Evolutionary conservation across 1,140 invertebrate genomes (phyloP).

Genomic region (Brachionus calyciflorus): DNA sequence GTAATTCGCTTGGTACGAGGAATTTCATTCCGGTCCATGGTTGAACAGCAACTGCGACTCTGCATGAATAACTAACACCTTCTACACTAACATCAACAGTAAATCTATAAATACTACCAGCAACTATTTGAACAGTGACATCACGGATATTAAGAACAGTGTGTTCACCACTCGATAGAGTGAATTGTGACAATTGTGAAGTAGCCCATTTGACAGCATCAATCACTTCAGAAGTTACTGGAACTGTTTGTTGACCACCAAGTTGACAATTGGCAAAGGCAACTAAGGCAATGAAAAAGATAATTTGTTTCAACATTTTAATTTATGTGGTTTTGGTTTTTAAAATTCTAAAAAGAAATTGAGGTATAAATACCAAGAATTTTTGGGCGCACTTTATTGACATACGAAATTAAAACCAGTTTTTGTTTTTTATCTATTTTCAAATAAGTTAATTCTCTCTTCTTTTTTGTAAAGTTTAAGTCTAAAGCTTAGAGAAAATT

Average conservation of each 20-base stretch:
- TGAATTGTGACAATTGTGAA: neutral
- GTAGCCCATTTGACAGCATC: slow-evolving; percentile 21
- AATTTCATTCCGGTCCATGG: neutral
- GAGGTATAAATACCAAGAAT: no score
- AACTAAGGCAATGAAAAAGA: neutral
- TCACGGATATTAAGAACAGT: neutral
- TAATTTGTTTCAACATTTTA: slow-evolving; percentile 7
- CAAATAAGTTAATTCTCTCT: no score
- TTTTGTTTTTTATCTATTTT: no score
- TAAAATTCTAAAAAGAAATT: no score
- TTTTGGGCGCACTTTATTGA: no score
- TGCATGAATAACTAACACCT: neutral
- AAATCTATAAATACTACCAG: slow-evolving; percentile 25
- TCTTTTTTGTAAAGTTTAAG: no score
- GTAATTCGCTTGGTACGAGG: slow-evolving; percentile 2
- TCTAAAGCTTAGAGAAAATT: no score
- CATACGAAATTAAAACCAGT: no score
- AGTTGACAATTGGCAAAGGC: neutral
- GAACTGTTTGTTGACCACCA: neutral
- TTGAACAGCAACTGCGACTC: slow-evolving; percentile 8
- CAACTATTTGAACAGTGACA: slow-evolving; percentile 20
- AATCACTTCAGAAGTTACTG: neutral
- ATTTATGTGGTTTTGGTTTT: no score
- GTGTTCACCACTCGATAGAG: neutral
- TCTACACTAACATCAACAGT: slow-evolving; percentile 8